These are phyloP conservation scores for Lophochroa leadbeateri DNA, from an alignment of 2,113 vertebrate genomes.

Conservation along the genomic window DNA sequence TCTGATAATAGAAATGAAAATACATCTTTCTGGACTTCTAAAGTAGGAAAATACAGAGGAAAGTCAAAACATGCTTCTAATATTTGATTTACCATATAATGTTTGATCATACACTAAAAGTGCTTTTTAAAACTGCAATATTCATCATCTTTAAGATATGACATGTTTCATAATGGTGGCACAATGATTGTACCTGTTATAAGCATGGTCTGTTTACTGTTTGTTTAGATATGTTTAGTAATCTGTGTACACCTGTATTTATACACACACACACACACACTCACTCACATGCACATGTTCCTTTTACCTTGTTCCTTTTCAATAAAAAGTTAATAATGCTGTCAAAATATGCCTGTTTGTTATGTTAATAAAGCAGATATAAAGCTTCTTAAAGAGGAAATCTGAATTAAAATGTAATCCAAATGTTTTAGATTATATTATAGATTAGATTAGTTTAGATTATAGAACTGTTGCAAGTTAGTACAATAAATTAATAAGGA, in stretches of 20 bases:
- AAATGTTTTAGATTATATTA: background rate
- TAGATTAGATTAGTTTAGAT: background rate
- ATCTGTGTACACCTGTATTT: background rate
- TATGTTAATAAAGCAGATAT: background rate
- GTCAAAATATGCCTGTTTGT: rapidly evolving
- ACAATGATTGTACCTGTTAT: too few species aligned
- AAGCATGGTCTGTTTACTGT: background rate
- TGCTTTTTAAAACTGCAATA: background rate
- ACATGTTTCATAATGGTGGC: rapidly evolving
- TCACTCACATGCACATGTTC: rapidly evolving
- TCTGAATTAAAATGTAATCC: background rate
- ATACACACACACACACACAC: background rate
- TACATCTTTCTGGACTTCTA: background rate
- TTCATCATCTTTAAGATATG: background rate
- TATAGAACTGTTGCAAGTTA: background rate
- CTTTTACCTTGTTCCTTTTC: background rate
- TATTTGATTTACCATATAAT: background rate
- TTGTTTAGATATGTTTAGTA: background rate
- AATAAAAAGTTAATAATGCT: background rate
- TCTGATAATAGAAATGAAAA: background rate
- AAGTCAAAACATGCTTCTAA: background rate
- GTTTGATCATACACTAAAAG: background rate
- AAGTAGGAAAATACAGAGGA: background rate
- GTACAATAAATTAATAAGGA: background rate
- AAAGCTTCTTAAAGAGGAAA: background rate